A percentile compares a stretch with the other conserved stretches of the same genome.
phyloP scores from a whole-genome alignment of 30 jellyfish, hydroid and myxozoan species.

The Chrysaora quinquecirrha region DNA sequence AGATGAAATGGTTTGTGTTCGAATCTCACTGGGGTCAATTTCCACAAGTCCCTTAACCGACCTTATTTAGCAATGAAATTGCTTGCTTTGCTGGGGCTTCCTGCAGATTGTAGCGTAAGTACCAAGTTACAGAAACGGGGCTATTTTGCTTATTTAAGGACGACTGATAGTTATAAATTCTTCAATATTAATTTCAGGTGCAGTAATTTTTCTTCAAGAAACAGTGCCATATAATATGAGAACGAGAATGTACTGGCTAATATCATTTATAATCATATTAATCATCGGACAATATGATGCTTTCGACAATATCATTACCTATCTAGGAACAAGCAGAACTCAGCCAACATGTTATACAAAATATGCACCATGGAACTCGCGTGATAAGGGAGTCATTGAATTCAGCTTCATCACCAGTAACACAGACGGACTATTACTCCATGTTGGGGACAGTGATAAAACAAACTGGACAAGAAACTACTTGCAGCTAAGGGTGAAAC shows the following conservation, averaged over 20 bases:
- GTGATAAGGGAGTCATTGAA: slow-evolving; percentile 29
- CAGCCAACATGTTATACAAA: slow-evolving; percentile 25
- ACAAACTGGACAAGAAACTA: slow-evolving; percentile 60
- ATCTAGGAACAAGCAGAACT: slow-evolving; percentile 36
- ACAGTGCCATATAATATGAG: background rate
- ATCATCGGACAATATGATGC: background rate
- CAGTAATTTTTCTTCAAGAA: too few species aligned
- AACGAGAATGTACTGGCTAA: background rate
- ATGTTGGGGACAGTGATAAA: slow-evolving; percentile 68
- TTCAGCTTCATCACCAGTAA: slow-evolving; percentile 59
- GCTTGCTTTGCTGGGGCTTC: too few species aligned
- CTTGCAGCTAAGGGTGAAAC: slow-evolving; percentile 32
- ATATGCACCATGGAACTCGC: slow-evolving; percentile 63
- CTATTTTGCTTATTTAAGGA: too few species aligned
- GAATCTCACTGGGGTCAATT: too few species aligned
- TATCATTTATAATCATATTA: background rate
- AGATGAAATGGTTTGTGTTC: too few species aligned
- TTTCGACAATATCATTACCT: slow-evolving; percentile 34
- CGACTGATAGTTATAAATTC: too few species aligned
- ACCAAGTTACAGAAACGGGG: too few species aligned
- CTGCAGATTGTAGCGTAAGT: too few species aligned
- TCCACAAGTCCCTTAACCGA: too few species aligned
- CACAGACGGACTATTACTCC: slow-evolving; percentile 64
- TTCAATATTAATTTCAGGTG: too few species aligned
- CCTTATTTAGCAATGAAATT: too few species aligned